phyloP scores from a whole-genome alignment of 2,888 invertebrate species.

The Bellardia bayeri region DNA sequence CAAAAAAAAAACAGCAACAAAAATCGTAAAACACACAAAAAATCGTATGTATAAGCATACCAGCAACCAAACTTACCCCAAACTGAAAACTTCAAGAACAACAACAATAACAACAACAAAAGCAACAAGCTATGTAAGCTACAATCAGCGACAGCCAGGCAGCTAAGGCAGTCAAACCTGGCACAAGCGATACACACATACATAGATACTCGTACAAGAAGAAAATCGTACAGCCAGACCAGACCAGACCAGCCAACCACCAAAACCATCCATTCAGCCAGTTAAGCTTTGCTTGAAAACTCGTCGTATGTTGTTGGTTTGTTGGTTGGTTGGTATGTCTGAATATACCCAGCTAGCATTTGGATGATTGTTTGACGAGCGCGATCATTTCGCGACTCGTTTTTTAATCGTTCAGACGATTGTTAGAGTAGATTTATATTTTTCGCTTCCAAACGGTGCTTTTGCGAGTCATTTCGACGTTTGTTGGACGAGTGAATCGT shows the following conservation, averaged over 20 bases:
- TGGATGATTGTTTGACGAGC: no score
- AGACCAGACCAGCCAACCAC: background rate
- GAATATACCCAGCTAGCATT: no score
- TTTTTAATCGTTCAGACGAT: no score
- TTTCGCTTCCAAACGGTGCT: no score
- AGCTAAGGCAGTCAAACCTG: constrained; percentile 42
- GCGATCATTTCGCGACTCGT: no score
- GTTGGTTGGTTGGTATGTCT: constrained; percentile 9
- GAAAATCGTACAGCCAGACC: constrained; percentile 33
- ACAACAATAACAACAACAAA: constrained; percentile 18
- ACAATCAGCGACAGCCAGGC: constrained; percentile 37
- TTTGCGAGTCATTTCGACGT: no score
- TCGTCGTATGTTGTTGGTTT: constrained; percentile 18
- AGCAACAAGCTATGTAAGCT: constrained; percentile 38
- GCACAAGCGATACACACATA: constrained; percentile 19
- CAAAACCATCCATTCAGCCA: constrained; percentile 22
- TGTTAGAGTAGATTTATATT: no score
- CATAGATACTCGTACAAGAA: constrained; percentile 5
- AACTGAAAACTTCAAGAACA: constrained; percentile 28
- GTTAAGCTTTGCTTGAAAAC: constrained; percentile 39
- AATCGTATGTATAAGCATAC: constrained; percentile 40
- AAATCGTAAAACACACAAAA: constrained; percentile 10
- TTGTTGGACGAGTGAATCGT: no score
- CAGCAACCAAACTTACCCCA: constrained; percentile 54
- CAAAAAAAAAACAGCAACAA: constrained; percentile 26